Base-by-base conservation (phyloP, 2,888 invertebrate species). In the Torymus aiolomorphi region DNA sequence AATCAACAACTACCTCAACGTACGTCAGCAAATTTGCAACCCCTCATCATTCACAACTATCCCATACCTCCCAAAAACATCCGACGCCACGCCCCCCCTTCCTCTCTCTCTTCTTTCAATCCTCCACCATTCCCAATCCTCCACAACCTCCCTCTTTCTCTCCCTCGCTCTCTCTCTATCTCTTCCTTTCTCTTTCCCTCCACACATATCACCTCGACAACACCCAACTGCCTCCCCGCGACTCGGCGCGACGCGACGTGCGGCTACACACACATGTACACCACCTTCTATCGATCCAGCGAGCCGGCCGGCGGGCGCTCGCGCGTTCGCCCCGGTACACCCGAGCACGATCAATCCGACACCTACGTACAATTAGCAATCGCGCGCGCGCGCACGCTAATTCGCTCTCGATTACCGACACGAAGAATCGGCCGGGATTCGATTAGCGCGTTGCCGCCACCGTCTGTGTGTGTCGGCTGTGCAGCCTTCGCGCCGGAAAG, bases 301-400 rank as follows among this genome's bases (percentile, higher is more conserved):
- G 4, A 3, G 31, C 31, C 31, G 31, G 31, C 31, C 31, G 31
- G 31, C 31, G 2, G 31, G 4, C 5, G 31, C 31, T 31, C 24
- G 24, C 24, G 24, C 24, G 73, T 70, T 61, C 24, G 24, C 67
- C 77, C 71, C 76, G 81, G 81, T 78, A 80, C 75, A 82, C 77
- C 79, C 78, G 73, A 75, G 81, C 67, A 78, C 82, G 82, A 77
- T 82, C 80, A 82, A 82, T 80, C 80, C 77, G 75, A 82, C 80
- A 83, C 83, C 83, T 85, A 85, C 83, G 86, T 66, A 57, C 82
- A 82, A 83, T 83, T 83, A 83, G 73, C 80, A 84, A 83, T 85
- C 85, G 84, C 84, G 86, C 83, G 65, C 57, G 14, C 11, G 57
- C 14, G 54, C 52, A 54, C 20, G 62, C 86, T 86, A 87, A 88